These are phyloP conservation scores for Notothenia coriiceps DNA, from an alignment of 2,113 vertebrate species.

Conservation along the genomic window DNA sequence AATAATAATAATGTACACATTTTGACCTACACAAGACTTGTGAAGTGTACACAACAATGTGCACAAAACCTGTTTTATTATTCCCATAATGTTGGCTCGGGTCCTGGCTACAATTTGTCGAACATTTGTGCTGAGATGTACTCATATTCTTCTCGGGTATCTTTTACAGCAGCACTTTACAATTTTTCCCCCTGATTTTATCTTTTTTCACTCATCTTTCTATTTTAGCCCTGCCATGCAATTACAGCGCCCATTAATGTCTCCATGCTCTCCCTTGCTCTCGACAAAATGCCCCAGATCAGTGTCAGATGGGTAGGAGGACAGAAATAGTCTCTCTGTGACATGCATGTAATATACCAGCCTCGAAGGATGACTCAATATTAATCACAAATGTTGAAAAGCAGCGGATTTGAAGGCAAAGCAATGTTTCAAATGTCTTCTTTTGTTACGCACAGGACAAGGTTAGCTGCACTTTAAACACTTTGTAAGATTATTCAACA, in stretches of 20 bases:
- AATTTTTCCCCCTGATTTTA: slow-evolving; percentile 55
- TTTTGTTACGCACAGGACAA: slow-evolving; percentile 30
- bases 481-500: slow-evolving; percentile 24
- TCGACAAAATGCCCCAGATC: slow-evolving; percentile 61
- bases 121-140: slow-evolving; percentile 43
- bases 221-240: slow-evolving; percentile 68
- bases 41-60: background rate
- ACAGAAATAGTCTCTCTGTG: slow-evolving; percentile 66
- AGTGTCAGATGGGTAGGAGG: slow-evolving; percentile 53
- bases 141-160: slow-evolving; percentile 57
- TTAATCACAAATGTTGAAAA: slow-evolving; percentile 62
- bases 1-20: too few species aligned
- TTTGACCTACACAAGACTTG: too few species aligned
- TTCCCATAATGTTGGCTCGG: slow-evolving; percentile 8
- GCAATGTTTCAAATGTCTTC: slow-evolving; percentile 36
- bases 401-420: slow-evolving; percentile 33
- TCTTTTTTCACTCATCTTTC: slow-evolving; percentile 77
- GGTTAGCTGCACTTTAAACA: slow-evolving; percentile 14
- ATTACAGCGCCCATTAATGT: slow-evolving; percentile 70
- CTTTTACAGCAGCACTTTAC: slow-evolving; percentile 67
- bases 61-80: background rate
- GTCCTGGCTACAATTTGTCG: slow-evolving; percentile 40
- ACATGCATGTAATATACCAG: slow-evolving; percentile 71
- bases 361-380: slow-evolving; percentile 65
- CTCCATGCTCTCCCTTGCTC: slow-evolving; percentile 58